Evolutionary conservation across 2,888 invertebrate genomes (phyloP), one percentile per base, ranked within the genome.

Genomic region (Folsomia candida): DNA sequence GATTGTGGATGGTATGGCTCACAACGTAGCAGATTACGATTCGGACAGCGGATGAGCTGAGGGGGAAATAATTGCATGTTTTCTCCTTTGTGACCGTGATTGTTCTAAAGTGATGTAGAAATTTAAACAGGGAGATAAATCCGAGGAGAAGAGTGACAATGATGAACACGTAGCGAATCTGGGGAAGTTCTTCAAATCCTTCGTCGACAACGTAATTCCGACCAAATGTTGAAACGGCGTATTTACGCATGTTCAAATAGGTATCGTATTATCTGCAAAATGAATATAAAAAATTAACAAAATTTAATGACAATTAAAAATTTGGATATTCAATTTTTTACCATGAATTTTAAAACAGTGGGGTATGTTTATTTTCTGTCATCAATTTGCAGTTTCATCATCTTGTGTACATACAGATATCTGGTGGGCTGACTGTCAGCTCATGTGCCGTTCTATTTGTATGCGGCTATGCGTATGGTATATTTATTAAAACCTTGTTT

Each of bases 181-280:
- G 2, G 1, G 74, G 72, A 37, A 72, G 68, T 24, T 72, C 71
- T 14, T 51, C 54, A 1, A 72, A 58, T 28, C 68, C 71, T 57
- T 72, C 71, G 29, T 72, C 71, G 37, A 26, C 57, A 18, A 72
- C 68, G 27, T 69, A 72, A 6, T 18, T 20, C 9, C 71, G 68
- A 3, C 71, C 71, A 27, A 72, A 69, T 1, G 66, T 64, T 4
- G 71, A 72, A 11, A 69, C 28, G 0, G 27, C 65, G 69, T 65
- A 72, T 26, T 69, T 68, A 18, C 68, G 71, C 71, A 72, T 71
- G 27, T 37, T 37, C n/a, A n/a, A n/a, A n/a, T n/a, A n/a, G n/a
- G 18, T 47, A 47, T 47, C 47, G 9, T 11, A 47, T n/a, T n/a
- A n/a, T n/a, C n/a, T n/a, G n/a, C n/a, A n/a, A n/a, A n/a, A n/a